A percentile compares a stretch with the other conserved stretches of the same genome.
phyloP scores from a whole-genome alignment of 2,797 vertebrate genomes.

The Naso thynnoides region DNA sequence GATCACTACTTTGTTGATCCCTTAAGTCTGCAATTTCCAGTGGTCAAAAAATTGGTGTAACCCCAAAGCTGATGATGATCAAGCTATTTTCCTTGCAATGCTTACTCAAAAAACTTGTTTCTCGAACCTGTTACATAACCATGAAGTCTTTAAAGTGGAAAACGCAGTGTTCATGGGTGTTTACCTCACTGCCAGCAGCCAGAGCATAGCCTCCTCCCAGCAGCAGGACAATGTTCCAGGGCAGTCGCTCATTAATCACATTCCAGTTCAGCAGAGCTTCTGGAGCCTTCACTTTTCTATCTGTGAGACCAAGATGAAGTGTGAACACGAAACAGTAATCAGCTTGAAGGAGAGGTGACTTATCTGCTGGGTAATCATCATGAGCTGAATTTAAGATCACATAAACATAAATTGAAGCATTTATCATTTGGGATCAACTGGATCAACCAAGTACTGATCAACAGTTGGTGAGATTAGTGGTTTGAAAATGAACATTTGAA shows the following conservation, averaged over 20 bases:
- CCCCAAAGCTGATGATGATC: no score
- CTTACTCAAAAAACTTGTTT: no score
- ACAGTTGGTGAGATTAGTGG: background rate
- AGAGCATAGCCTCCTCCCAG: slow-evolving; percentile 95
- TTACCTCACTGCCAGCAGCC: slow-evolving; percentile 93
- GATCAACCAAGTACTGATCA: background rate
- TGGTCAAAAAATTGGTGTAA: no score
- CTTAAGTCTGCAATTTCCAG: no score
- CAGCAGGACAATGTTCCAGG: slow-evolving; percentile 93
- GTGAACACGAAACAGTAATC: slow-evolving; percentile 29
- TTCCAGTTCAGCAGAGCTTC: slow-evolving; percentile 85
- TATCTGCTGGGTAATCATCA: slow-evolving; percentile 6
- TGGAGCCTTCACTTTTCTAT: slow-evolving; percentile 60
- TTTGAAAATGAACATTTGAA: background rate
- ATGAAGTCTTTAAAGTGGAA: background rate
- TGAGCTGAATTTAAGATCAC: slow-evolving; percentile 13
- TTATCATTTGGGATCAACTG: background rate
- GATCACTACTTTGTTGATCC: no score
- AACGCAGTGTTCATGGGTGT: background rate
- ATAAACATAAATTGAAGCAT: background rate
- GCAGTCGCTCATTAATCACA: slow-evolving; percentile 89
- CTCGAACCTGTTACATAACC: no score
- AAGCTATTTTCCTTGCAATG: no score
- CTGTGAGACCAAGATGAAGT: slow-evolving; percentile 46
- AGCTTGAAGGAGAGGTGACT: slow-evolving; percentile 4